Evolutionary conservation across 2,797 vertebrate species (phyloP), one percentile per base, ranked within the genome.

Genomic region (Intellagama lesueurii): DNA sequence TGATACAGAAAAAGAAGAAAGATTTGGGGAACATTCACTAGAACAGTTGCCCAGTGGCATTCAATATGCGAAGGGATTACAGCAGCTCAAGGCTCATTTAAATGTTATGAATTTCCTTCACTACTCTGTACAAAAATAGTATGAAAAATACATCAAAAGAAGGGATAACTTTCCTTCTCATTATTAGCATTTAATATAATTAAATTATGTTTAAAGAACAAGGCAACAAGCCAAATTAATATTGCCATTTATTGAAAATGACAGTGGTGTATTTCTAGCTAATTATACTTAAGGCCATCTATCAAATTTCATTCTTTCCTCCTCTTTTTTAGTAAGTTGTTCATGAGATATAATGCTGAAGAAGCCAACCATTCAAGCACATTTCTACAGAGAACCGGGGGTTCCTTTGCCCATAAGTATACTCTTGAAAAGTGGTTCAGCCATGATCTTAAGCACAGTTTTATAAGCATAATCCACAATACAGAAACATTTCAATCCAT

Each of bases 121-220:
- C 16, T 22, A 47, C 6, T 8, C 56, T 60, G 22, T 75, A 70
- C 14, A 12, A 80, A 44, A 66, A 40, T 16, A 40, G 16, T 56
- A 5, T 44, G 70, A 26, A 73, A 44, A 75, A n/a, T 40, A 66
- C 52, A 77, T 88, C 28, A 69, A 66, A 77, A 83, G 22, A 35
- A 32, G 64, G 0, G 2, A 68, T 76, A 32, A n/a, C 44, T 49
- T 26, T 69, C 22, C 56, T 60, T 64, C 69, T 40, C 44, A 75
- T 75, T 8, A 56, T 60, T 56, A 85, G 22, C 66, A 82, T 44
- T 16, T 40, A 75, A 40, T 85, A 83, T 52, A 66, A 83, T 77
- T 83, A 14, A 64, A 64, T 88, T 82, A 82, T 30, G 82, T 76
- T 66, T 64, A 85, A 60, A 40, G 8, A 82, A 64, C 17, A 82